Conservation (phyloP, 2,113 vertebrate species). For the Ia io region DNA sequence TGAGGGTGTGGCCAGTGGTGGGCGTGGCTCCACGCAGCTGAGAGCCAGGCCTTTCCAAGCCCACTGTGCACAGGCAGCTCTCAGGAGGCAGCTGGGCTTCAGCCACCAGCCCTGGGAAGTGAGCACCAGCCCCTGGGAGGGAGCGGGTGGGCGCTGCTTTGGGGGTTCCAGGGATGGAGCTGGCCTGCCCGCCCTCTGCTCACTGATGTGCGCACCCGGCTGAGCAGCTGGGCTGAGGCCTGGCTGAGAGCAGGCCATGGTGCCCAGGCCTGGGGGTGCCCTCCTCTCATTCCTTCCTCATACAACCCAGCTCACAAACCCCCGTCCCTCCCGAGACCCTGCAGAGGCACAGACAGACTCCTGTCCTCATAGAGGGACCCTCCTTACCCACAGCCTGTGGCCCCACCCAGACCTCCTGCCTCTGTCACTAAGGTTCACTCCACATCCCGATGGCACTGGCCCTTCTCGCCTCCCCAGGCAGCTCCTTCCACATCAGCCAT, state of each 20-base stretch:
- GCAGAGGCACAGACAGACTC: too few relatives aligned
- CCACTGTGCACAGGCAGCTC: neutral
- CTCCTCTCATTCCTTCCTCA: too few relatives aligned
- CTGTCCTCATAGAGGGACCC: too few relatives aligned
- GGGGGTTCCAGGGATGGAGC: neutral
- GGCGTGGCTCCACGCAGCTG: neutral
- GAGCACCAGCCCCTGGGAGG: neutral
- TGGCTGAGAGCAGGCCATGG: too few relatives aligned
- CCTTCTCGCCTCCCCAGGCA: neutral
- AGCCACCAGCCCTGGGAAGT: neutral
- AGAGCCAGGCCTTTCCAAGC: neutral
- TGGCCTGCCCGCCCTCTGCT: neutral
- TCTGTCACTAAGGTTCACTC: too few relatives aligned
- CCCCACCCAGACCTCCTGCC: too few relatives aligned
- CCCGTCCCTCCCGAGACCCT: too few relatives aligned
- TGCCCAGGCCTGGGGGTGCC: too few relatives aligned
- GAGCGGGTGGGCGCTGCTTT: neutral
- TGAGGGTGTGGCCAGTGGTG: neutral
- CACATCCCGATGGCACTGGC: neutral
- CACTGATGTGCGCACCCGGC: neutral
- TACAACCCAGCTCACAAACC: too few relatives aligned
- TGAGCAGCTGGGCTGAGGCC: neutral
- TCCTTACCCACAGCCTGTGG: too few relatives aligned
- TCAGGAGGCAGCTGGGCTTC: neutral
- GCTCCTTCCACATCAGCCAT: neutral